Conservation (phyloP, 1,140 invertebrate species). For the Drosophila azteca region DNA sequence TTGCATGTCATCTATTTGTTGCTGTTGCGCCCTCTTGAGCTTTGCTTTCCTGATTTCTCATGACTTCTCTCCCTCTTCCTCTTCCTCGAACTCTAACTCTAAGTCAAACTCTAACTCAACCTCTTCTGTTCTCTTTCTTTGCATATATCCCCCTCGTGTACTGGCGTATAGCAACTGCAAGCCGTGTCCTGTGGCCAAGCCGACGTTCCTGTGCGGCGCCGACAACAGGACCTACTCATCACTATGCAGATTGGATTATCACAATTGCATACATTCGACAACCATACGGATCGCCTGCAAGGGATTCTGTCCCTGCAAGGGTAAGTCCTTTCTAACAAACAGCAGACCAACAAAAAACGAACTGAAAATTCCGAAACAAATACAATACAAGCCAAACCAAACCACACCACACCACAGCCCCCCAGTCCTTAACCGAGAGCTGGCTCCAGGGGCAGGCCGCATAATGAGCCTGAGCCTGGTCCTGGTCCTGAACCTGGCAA, state of each 20-base stretch:
- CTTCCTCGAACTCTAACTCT: slow-evolving; percentile 56
- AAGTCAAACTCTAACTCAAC: slow-evolving; percentile 86
- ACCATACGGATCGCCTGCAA: slow-evolving; percentile 91
- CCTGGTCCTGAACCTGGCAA: slow-evolving; percentile 56
- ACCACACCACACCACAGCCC: neutral
- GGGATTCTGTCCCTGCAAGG: slow-evolving; percentile 95
- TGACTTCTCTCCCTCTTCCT: slow-evolving; percentile 19
- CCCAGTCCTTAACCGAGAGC: slow-evolving; percentile 22
- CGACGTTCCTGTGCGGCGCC: slow-evolving; percentile 93
- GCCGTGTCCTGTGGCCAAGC: slow-evolving; percentile 90
- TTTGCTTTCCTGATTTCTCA: slow-evolving; percentile 51
- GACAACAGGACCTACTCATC: slow-evolving; percentile 97
- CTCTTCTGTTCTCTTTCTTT: neutral
- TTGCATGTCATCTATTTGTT: slow-evolving; percentile 79
- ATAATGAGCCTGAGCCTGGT: slow-evolving; percentile 56
- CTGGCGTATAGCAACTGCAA: slow-evolving; percentile 87
- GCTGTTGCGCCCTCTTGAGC: slow-evolving; percentile 49
- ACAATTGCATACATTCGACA: slow-evolving; percentile 94
- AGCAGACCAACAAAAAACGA: neutral
- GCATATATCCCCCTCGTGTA: neutral
- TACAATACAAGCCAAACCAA: slow-evolving; percentile 2
- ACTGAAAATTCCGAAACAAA: slow-evolving; percentile 19
- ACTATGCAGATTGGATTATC: slow-evolving; percentile 93
- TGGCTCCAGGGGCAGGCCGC: slow-evolving; percentile 28
- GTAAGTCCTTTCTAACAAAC: slow-evolving; percentile 56